Evolutionary conservation across 2,797 vertebrate genomes (phyloP), one percentile per base, ranked within the genome.

Genomic region (Aldrovandia affinis): DNA sequence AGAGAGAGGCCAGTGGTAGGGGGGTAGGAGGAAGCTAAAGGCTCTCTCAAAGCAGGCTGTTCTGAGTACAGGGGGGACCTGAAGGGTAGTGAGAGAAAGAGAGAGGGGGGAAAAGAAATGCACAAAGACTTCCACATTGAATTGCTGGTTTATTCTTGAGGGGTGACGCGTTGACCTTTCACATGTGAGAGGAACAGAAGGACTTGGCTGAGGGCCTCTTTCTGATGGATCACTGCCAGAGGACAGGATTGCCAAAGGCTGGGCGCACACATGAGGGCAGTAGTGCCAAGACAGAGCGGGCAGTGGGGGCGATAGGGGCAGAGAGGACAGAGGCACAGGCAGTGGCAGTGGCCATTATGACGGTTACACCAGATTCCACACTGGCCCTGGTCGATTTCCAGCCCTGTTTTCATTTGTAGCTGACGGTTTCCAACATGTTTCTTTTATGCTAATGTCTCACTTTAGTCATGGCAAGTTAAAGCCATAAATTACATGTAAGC

Each of bases 121-220:
- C 89, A 94, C 90, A 92, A 93, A 91, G 90, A 91, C 93, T 85
- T 86, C 91, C 91, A 91, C 93, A 93, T 85, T 92, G 90, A 94
- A 91, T 86, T 88, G 87, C 85, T 91, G 90, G 90, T 91, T 92
- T 89, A 91, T 94, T 94, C 92, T 92, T 91, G 42, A 87, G 88
- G 86, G 89, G 89, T 88, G 90, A 89, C 78, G 85, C 88, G 36
- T 87, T 93, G 92, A 94, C 93, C 92, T 91, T 90, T 92, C 91
- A 90, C 91, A 91, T 92, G 89, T 88, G 89, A 90, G 90, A 88
- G 90, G 91, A 94, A 93, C 90, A 92, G 92, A 92, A 90, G 89
- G 87, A 89, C 88, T 68, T 90, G 91, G 89, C 89, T 91, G 89
- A 85, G 4, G 89, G 83, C 83, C 77, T 57, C 78, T 44, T 25